phyloP scores from a whole-genome alignment of 2,888 invertebrate species.

The Euzophera pinguis region DNA sequence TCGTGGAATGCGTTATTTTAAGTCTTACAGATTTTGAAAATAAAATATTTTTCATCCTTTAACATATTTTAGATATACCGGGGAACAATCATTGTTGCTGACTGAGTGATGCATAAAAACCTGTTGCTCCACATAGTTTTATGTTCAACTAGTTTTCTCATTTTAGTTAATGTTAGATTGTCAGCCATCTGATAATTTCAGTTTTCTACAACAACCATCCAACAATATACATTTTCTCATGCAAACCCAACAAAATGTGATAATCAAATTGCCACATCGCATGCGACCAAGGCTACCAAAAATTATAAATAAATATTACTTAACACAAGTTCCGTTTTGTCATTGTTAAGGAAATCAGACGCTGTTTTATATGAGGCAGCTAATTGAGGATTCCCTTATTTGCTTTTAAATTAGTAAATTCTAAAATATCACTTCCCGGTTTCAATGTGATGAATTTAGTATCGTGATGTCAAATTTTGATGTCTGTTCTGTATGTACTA shows the following conservation, averaged over 20 bases:
- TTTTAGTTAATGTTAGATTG: too few relatives aligned
- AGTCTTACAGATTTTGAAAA: too few relatives aligned
- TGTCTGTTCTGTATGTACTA: too few relatives aligned
- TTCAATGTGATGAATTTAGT: neutral
- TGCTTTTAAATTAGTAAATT: constrained; percentile 20
- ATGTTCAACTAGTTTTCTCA: too few relatives aligned
- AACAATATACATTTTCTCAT: constrained; percentile 26
- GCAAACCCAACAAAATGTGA: constrained; percentile 46
- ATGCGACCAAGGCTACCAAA: constrained; percentile 45
- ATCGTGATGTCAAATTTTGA: neutral
- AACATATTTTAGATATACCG: too few relatives aligned
- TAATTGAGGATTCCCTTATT: constrained; percentile 23
- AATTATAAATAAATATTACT: constrained; percentile 53
- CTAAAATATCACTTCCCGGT: constrained; percentile 9
- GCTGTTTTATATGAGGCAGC: constrained; percentile 21
- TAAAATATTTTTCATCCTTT: too few relatives aligned
- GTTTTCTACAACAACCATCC: constrained; percentile 18
- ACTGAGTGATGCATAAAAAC: too few relatives aligned
- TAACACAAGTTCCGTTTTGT: constrained; percentile 52
- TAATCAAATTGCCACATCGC: constrained; percentile 59
- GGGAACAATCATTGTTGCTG: too few relatives aligned
- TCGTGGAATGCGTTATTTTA: too few relatives aligned
- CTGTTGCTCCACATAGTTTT: too few relatives aligned
- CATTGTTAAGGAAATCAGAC: constrained; percentile 28
- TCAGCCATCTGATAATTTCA: neutral